These are phyloP conservation scores for Babyrousa celebensis DNA, from an alignment of 2,797 vertebrate species.

Conservation along the genomic window DNA sequence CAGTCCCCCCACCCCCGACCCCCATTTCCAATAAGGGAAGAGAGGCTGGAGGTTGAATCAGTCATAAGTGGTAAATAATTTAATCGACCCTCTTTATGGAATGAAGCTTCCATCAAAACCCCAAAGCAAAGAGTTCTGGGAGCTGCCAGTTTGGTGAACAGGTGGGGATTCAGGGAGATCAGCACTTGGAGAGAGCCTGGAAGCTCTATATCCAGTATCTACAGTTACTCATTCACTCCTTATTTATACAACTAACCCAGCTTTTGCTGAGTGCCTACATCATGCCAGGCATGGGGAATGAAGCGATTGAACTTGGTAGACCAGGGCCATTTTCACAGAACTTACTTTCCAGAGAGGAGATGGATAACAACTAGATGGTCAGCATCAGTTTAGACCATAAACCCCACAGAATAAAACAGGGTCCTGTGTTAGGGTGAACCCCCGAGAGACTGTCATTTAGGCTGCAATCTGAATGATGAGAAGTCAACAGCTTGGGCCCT, in stretches of 20 bases:
- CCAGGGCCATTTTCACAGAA: not conserved
- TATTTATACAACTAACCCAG: not conserved
- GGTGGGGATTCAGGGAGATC: not conserved
- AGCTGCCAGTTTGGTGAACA: not conserved
- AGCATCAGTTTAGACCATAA: not conserved
- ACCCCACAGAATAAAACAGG: not conserved
- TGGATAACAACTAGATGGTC: not conserved
- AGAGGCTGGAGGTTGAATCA: not conserved
- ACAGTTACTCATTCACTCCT: not conserved
- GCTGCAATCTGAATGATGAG: not conserved
- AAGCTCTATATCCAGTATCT: not conserved
- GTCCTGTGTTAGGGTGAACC: not conserved
- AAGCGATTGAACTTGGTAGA: not conserved
- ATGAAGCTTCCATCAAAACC: not conserved
- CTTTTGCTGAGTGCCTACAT: not conserved
- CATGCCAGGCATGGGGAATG: not conserved
- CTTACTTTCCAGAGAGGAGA: not conserved
- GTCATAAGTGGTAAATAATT: too few species aligned
- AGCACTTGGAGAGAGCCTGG: not conserved
- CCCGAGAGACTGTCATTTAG: not conserved
- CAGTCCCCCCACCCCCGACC: not conserved
- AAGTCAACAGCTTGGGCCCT: not conserved
- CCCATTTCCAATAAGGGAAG: not conserved
- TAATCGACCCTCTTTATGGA: not conserved
- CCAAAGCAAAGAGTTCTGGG: not conserved